phyloP scores from a whole-genome alignment of 2,888 invertebrate genomes.

The Dinocampus coccinellae region DNA sequence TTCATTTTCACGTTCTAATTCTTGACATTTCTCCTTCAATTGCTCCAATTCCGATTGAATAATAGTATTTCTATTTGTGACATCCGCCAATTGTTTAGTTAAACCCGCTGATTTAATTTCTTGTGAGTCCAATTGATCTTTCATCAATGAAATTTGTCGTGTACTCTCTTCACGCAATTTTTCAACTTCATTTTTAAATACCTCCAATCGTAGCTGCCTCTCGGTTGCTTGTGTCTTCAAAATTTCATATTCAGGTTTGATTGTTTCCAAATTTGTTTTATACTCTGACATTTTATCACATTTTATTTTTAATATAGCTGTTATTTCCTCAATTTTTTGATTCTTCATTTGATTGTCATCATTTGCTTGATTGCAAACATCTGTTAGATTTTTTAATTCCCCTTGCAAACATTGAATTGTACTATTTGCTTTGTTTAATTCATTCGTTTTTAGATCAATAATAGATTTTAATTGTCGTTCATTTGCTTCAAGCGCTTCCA shows the following conservation, averaged over 20 bases:
- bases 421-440: conserved; percentile 63
- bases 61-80: conserved; percentile 69
- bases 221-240: conserved; percentile 55
- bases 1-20: conserved; percentile 68
- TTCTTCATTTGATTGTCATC: conserved; percentile 65
- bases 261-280: conserved; percentile 57
- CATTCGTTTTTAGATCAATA: conserved; percentile 57
- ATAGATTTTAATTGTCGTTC: conserved; percentile 64
- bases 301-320: conserved; percentile 55
- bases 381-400: conserved; percentile 67
- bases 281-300: conserved; percentile 67
- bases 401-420: conserved; percentile 67
- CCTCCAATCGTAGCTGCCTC: conserved; percentile 52
- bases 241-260: conserved; percentile 57
- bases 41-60: conserved; percentile 69
- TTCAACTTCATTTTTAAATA: conserved; percentile 66
- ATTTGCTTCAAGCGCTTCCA: conserved; percentile 57
- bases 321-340: conserved; percentile 63
- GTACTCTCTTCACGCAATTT: conserved; percentile 66
- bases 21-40: conserved; percentile 71
- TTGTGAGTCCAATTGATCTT: conserved; percentile 54
- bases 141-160: conserved; percentile 49
- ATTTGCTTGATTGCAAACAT: conserved; percentile 65
- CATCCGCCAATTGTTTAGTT: conserved; percentile 62
- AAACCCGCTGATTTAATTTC: conserved; percentile 61